Percentiles rank a stretch among this genome's conserved stretches.
These are phyloP conservation scores for Esox niger DNA, from an alignment of 2,113 vertebrate genomes.

Conservation along the genomic window DNA sequence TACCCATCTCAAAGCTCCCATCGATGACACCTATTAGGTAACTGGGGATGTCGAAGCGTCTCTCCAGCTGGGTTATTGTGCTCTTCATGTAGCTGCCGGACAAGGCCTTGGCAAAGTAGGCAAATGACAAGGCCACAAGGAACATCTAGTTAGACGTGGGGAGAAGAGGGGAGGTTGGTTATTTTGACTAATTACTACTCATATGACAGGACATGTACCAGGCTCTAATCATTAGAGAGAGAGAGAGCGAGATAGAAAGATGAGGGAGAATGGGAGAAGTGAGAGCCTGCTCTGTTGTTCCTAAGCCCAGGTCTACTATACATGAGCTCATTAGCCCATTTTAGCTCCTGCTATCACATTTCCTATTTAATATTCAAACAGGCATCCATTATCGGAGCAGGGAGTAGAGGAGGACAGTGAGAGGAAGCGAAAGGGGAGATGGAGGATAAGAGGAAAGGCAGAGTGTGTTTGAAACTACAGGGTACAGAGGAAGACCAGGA, in stretches of 20 bases:
- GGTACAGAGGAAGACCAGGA: not conserved
- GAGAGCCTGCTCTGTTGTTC: too few species aligned
- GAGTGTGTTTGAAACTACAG: not conserved
- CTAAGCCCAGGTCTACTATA: too few species aligned
- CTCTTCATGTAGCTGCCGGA: slow-evolving; percentile 94
- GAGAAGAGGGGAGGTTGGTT: not conserved
- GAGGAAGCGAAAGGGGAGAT: not conserved
- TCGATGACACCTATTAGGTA: slow-evolving; percentile 91
- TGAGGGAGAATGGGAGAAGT: too few species aligned
- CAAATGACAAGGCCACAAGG: slow-evolving; percentile 85
- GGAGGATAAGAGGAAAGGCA: not conserved
- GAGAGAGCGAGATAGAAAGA: slow-evolving; percentile 16
- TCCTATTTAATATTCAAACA: too few species aligned
- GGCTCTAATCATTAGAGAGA: not conserved
- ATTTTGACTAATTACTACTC: too few species aligned
- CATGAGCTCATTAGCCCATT: too few species aligned
- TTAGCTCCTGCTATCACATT: too few species aligned
- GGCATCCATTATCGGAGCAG: not conserved
- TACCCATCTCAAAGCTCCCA: slow-evolving; percentile 95
- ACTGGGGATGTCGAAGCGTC: slow-evolving; percentile 90
- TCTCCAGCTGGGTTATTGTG: slow-evolving; percentile 93
- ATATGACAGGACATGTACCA: too few species aligned
- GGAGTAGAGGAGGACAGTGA: slow-evolving; percentile 1
- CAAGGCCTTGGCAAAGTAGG: slow-evolving; percentile 90
- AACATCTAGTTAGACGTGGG: slow-evolving; percentile 81